Percentiles rank a stretch among this genome's conserved stretches.
Conservation (phyloP, 2,888 invertebrate species). For the Hirudinaria manillensis region DNA sequence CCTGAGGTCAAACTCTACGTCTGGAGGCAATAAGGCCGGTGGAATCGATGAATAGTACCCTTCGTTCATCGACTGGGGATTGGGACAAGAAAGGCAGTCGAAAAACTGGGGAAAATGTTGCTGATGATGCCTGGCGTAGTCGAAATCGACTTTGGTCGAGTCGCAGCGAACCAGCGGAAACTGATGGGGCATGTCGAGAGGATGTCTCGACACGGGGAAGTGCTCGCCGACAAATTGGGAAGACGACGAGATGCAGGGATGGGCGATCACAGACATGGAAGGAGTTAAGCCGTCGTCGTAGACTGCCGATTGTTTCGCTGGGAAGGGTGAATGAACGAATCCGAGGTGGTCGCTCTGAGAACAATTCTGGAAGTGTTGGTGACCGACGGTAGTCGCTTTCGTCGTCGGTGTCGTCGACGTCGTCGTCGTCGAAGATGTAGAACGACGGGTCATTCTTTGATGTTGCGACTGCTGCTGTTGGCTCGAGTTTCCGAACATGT, state of each 20-base stretch:
- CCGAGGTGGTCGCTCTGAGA: too few species aligned
- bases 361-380: too few species aligned
- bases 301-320: too few species aligned
- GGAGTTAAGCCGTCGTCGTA: not conserved
- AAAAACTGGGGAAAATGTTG: not conserved
- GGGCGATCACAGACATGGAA: not conserved
- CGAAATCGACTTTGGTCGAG: not conserved
- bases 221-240: not conserved
- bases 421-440: too few species aligned
- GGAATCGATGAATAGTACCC: not conserved
- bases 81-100: not conserved
- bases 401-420: too few species aligned
- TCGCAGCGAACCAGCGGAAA: constrained; percentile 7
- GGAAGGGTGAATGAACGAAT: too few species aligned
- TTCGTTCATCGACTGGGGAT: not conserved
- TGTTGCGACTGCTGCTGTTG: too few species aligned
- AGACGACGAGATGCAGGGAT: not conserved
- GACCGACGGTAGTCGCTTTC: too few species aligned
- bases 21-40: not conserved
- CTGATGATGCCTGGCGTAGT: not conserved
- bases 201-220: not conserved
- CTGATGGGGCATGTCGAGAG: not conserved
- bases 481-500: too few species aligned
- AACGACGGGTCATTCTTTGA: too few species aligned
- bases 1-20: not conserved